A percentile compares a stretch with the other conserved stretches of the same genome.
Evolutionary conservation across 1,140 invertebrate species (phyloP).

Genomic region (Cotesia glomerata): DNA sequence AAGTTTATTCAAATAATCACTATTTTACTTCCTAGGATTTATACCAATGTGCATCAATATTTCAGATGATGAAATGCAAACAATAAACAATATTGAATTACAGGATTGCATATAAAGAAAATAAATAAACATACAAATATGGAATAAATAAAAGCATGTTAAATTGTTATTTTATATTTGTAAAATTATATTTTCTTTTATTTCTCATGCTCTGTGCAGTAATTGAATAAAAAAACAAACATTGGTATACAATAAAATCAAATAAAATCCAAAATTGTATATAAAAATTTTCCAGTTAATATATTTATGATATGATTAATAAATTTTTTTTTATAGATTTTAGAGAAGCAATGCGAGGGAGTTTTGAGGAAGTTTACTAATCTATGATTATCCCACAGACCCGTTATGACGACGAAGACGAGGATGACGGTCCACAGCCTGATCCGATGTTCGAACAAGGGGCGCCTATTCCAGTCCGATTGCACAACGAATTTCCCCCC

Average conservation of each 20-base stretch:
- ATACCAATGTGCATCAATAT: not conserved
- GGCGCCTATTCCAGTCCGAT: constrained; percentile 84
- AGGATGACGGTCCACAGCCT: constrained; percentile 93
- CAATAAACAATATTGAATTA: too few species aligned
- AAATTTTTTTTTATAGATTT: not conserved
- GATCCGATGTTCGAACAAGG: constrained; percentile 93
- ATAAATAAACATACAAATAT: too few species aligned
- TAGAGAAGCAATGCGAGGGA: too few species aligned
- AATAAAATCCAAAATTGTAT: constrained; percentile 10
- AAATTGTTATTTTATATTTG: not conserved
- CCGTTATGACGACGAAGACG: constrained; percentile 94
- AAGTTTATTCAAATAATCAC: not conserved
- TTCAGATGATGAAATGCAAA: too few species aligned
- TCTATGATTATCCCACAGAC: constrained; percentile 67
- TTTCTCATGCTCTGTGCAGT: too few species aligned
- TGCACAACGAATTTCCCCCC: constrained; percentile 88
- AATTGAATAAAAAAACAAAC: not conserved
- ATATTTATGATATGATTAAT: too few species aligned
- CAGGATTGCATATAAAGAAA: too few species aligned
- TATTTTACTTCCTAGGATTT: not conserved
- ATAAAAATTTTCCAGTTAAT: constrained; percentile 24
- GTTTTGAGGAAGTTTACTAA: not conserved
- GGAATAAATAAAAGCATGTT: not conserved
- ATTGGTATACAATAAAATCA: not conserved
- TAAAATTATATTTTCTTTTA: too few species aligned